Conservation (phyloP, 2,797 vertebrate species). For the Eutrigla gurnardus region DNA sequence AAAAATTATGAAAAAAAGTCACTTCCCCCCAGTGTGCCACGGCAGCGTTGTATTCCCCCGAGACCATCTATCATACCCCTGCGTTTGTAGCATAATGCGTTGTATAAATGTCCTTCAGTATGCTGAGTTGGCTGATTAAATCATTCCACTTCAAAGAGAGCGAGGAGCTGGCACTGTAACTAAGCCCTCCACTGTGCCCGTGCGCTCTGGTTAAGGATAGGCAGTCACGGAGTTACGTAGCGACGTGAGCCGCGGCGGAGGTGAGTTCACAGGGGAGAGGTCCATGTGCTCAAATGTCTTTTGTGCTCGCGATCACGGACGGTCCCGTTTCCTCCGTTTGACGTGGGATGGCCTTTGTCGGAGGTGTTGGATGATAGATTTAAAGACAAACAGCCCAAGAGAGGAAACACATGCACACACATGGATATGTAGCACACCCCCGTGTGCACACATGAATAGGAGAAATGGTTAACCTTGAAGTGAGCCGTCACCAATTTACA, state of each 20-base stretch:
- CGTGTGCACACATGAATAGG: neutral
- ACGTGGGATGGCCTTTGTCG: slow-evolving; percentile 21
- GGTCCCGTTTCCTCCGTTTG: slow-evolving; percentile 34
- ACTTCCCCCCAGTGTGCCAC: slow-evolving; percentile 51
- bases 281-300: slow-evolving; percentile 53
- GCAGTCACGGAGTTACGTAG: slow-evolving; percentile 54
- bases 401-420: neutral
- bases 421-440: neutral
- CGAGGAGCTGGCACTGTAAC: slow-evolving; percentile 59
- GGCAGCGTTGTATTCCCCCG: slow-evolving; percentile 64
- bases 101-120: slow-evolving; percentile 81
- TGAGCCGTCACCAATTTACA: slow-evolving; percentile 63
- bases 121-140: slow-evolving; percentile 80
- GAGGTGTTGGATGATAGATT: slow-evolving; percentile 46
- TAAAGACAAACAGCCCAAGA: slow-evolving; percentile 24
- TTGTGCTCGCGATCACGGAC: slow-evolving; percentile 62
- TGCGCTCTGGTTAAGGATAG: slow-evolving; percentile 70
- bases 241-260: slow-evolving; percentile 47
- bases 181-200: slow-evolving; percentile 54
- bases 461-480: slow-evolving; percentile 73
- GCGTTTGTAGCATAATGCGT: slow-evolving; percentile 72
- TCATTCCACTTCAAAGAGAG: slow-evolving; percentile 77
- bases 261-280: slow-evolving; percentile 35
- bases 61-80: slow-evolving; percentile 72
- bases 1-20: slow-evolving; percentile 71